Base-by-base conservation (phyloP, 2,888 invertebrate genomes). In the Drosophila lutescens region DNA sequence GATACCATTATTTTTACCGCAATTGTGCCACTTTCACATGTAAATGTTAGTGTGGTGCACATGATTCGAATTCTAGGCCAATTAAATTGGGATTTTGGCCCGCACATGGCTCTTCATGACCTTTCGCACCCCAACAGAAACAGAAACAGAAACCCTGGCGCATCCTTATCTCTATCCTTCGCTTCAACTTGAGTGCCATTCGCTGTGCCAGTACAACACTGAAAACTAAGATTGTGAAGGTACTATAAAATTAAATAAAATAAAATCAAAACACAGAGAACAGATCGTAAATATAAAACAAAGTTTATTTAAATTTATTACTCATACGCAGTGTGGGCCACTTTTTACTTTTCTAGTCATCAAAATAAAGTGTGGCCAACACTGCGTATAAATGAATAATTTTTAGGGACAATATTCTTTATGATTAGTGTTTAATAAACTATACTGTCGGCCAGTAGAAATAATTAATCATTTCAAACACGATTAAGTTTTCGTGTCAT, bases 21-120 rank as follows among this genome's bases (percentile, higher is more conserved):
- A 7, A 34, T 8, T 15, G 44, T 36, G 36, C 6, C 12, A 32
- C 32, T 47, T 23, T 15, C 32, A 23, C 26, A 23, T 20, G 38
- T 23, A 17, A 32, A 49, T 26, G 41, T 54, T 51, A 62, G 65
- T 66, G 12, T 30, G 12, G 32, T 41, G 55, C 66, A 65, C 62
- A 66, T 63, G 63, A 66, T 63, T 63, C 54, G 34, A 66, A 47
- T 66, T 54, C 66, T 63, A 66, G 66, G 66, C 66, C 66, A 63
- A 66, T 66, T 66, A 63, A 66, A 66, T 63, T 47, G 63, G 66
- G 66, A 66, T 66, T 66, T 54, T 44, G 61, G 46, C 20, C 34
- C 30, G 54, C 62, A 56, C 44, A 53, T 62, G 61, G 59, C 40
- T 34, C 51, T 34, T 49, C 49, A 49, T 49, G 49, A 49, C 49